Conservation (phyloP, 2,797 vertebrate species). For the Halcyon smyrnensis region DNA sequence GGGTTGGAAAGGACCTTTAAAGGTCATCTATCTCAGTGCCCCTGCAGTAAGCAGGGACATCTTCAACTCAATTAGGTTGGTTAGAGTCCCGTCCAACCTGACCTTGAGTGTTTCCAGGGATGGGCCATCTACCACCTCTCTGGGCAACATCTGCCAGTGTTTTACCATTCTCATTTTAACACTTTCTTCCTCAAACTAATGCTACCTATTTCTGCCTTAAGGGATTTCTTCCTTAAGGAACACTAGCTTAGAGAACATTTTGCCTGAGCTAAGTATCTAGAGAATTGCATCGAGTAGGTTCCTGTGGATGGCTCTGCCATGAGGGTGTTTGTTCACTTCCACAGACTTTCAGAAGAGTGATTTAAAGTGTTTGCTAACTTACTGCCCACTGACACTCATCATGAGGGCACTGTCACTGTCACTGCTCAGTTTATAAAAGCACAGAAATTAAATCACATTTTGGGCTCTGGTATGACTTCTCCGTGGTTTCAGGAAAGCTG, state of each 20-base stretch:
- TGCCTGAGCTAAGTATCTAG: not conserved
- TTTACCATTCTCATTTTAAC: not conserved
- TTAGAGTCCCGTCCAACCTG: not conserved
- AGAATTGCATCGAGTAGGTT: not conserved
- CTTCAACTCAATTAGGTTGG: not conserved
- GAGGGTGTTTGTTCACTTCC: not conserved
- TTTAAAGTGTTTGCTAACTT: not conserved
- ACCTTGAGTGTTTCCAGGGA: not conserved
- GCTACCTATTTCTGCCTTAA: not conserved
- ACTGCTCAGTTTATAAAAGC: not conserved
- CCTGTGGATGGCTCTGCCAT: accelerated
- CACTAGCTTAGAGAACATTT: not conserved
- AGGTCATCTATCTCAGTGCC: not conserved
- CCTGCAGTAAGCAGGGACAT: not conserved
- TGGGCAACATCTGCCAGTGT: not conserved
- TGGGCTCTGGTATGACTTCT: not conserved
- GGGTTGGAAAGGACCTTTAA: not conserved
- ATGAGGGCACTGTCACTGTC: not conserved
- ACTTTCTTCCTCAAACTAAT: not conserved
- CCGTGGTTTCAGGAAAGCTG: not conserved
- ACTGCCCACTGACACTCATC: not conserved
- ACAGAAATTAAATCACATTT: not conserved
- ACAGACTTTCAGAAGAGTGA: not conserved
- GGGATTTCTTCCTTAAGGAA: not conserved
- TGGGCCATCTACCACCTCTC: not conserved